Conservation (phyloP, 2,888 invertebrate species). For the Spilosoma lubricipeda region DNA sequence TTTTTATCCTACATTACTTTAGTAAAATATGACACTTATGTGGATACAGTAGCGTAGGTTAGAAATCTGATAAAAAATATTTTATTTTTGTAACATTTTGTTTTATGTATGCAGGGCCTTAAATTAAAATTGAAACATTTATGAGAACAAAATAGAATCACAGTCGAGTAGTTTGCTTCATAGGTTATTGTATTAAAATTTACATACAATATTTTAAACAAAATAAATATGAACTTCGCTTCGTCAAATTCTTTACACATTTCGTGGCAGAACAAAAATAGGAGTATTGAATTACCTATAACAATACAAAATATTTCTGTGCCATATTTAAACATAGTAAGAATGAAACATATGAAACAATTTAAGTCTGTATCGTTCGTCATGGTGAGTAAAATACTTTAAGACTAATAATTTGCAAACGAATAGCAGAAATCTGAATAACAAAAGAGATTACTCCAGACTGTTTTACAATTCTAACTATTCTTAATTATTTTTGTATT, state of each 20-base stretch:
- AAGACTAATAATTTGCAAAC: background rate
- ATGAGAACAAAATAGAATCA: too few relatives aligned
- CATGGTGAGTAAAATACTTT: background rate
- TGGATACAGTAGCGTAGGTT: too few relatives aligned
- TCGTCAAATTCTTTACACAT: background rate
- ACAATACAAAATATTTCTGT: background rate
- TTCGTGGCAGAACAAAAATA: background rate
- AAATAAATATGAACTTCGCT: background rate
- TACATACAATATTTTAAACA: background rate
- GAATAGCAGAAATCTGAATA: background rate
- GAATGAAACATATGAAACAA: background rate
- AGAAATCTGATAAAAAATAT: background rate
- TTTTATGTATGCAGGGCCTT: too few relatives aligned
- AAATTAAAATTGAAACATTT: too few relatives aligned
- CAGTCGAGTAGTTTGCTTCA: background rate
- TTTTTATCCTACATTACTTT: too few relatives aligned
- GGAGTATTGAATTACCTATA: background rate
- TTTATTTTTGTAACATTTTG: too few relatives aligned
- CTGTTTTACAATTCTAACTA: too few relatives aligned
- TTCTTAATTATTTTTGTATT: too few relatives aligned
- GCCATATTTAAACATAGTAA: background rate
- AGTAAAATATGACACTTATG: too few relatives aligned
- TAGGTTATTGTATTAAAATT: background rate
- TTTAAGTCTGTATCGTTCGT: background rate
- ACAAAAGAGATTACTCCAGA: background rate